Evolutionary conservation across 1,140 invertebrate species (phyloP), one percentile per base, ranked within the genome.

Genomic region (Psix sp.): DNA sequence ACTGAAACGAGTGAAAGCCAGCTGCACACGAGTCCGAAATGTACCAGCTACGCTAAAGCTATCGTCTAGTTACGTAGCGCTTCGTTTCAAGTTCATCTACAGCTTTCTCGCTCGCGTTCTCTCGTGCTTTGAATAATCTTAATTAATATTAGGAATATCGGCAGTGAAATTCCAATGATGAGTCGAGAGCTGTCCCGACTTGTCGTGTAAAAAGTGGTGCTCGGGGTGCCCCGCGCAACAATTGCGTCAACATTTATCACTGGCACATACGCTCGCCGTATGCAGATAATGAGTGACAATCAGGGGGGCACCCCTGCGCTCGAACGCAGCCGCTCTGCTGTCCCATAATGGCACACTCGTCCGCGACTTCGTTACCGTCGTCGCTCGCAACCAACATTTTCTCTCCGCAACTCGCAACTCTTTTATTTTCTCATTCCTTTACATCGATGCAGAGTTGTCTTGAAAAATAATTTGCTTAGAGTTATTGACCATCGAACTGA

Each of bases 101-200:
- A 17, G 38, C 29, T 36, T 51, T 74, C 59, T 21, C 48, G 20
- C 54, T 75, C 59, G 16, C 48, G 20, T 56, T 75, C 52, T 68
- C 49, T 79, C 60, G 59, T 59, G 49, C 13, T 52, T 14, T 51
- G 35, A 52, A 60, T 74, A 65, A 49, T 40, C 75, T 80, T 83
- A 83, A 84, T 84, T 84, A 83, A 83, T 80, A 13, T 87, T 87
- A 87, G 85, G 84, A 86, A 86, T 87, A 87, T 87, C 85, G 86
- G 86, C 86, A 87, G 86, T 87, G 86, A 87, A 86, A 87, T 87
- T 85, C 85, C 84, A 87, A 86, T 84, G 83, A 86, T 85, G 85
- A 80, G 86, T 78, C 78, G 78, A 77, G 76, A 73, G 80, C 78
- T 49, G 76, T 77, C 79, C 75, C 56, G 74, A 66, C 76, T 60